Conservation (phyloP, 2,888 invertebrate genomes). For the Machimus atricapillus region DNA sequence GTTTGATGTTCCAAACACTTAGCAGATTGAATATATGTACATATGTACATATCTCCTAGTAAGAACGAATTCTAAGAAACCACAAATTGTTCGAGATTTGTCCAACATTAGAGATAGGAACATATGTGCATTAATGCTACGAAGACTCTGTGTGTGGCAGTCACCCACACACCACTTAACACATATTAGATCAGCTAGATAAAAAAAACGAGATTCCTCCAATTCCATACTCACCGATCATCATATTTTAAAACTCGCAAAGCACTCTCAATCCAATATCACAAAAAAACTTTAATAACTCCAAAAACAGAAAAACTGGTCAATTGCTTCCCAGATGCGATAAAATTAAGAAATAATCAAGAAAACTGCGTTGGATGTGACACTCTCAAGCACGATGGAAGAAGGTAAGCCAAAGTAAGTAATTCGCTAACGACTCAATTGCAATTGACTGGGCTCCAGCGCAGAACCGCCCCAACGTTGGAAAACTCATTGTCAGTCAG, state of each 20-base stretch:
- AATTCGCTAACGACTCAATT: constrained; percentile 7
- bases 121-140: background rate
- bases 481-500: background rate
- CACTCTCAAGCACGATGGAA: background rate
- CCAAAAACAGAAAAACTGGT: background rate
- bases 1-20: background rate
- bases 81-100: background rate
- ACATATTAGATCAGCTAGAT: background rate
- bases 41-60: background rate
- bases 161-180: constrained; percentile 4
- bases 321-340: background rate
- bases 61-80: background rate
- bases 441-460: constrained; percentile 15
- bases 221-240: constrained; percentile 27
- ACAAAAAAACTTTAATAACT: background rate
- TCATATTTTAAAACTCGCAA: background rate
- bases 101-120: background rate
- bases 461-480: background rate
- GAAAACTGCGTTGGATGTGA: background rate
- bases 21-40: too few species aligned
- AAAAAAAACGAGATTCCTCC: background rate
- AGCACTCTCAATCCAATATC: background rate
- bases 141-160: background rate
- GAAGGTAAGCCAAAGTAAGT: constrained; percentile 9
- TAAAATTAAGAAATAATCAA: background rate